These are phyloP conservation scores for Paguma larvata DNA, from an alignment of 2,797 vertebrate genomes.

Conservation along the genomic window DNA sequence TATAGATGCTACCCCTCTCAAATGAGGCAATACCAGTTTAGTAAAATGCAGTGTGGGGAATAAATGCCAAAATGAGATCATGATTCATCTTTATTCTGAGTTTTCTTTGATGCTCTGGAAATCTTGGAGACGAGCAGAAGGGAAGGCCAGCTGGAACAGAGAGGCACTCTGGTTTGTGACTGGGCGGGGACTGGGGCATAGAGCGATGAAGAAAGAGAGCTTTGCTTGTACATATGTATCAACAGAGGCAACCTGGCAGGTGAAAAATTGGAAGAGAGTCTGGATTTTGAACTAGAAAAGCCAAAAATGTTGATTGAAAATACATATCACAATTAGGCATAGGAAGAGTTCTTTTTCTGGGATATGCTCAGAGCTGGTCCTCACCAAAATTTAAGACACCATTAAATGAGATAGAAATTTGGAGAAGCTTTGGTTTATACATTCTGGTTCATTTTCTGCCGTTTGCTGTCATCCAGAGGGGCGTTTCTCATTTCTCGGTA, in stretches of 20 bases:
- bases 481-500: slow-evolving; percentile 43
- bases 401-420: slow-evolving; percentile 1
- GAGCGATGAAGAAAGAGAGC: not conserved
- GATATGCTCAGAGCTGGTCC: not conserved
- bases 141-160: not conserved
- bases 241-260: not conserved
- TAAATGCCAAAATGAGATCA: not conserved
- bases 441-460: slow-evolving; percentile 14
- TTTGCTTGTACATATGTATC: not conserved
- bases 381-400: slow-evolving; percentile 49
- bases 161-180: not conserved
- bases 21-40: not conserved
- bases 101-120: slow-evolving; percentile 30
- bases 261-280: not conserved
- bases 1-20: not conserved
- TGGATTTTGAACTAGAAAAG: slow-evolving; percentile 27
- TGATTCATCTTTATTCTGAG: not conserved
- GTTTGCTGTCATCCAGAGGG: slow-evolving; percentile 13
- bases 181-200: not conserved
- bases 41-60: not conserved
- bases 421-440: not conserved
- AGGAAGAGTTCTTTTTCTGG: not conserved
- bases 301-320: slow-evolving; percentile 3
- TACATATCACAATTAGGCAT: not conserved
- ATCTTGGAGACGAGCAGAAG: not conserved